Percentiles rank a stretch among this genome's conserved stretches.
Conservation (phyloP, 2,797 vertebrate species). For the Diglossa cyanea region DNA sequence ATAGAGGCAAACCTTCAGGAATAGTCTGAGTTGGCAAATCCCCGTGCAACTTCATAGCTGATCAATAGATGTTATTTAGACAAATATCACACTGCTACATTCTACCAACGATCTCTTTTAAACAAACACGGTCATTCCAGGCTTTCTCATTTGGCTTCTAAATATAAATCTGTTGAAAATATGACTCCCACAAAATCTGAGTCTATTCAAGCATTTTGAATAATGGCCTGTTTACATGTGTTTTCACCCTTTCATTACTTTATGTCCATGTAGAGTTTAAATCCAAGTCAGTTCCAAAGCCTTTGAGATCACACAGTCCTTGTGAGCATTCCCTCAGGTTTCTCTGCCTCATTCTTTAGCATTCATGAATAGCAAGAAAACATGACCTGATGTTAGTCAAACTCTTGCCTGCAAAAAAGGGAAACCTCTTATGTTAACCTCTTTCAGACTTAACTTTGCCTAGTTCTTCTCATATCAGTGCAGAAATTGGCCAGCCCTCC, state of each 20-base stretch:
- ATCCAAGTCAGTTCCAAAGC: not conserved
- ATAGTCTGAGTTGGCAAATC: not conserved
- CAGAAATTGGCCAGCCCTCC: not conserved
- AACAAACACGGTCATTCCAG: not conserved
- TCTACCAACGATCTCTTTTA: not conserved
- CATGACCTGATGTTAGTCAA: not conserved
- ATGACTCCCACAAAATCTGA: not conserved
- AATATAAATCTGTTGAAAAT: not conserved
- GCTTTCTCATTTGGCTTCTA: not conserved
- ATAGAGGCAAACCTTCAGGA: not conserved
- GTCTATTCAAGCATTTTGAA: not conserved
- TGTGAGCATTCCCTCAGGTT: not conserved
- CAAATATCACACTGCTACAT: not conserved
- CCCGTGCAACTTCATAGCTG: not conserved
- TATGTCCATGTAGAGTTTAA: not conserved
- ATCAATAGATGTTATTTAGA: slow-evolving; percentile 28
- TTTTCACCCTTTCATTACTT: not conserved
- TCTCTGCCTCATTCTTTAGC: not conserved
- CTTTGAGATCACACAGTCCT: not conserved
- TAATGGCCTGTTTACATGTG: not conserved
- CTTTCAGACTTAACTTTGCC: not conserved
- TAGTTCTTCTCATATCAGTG: not conserved
- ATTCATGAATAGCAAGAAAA: not conserved
- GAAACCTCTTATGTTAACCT: not conserved
- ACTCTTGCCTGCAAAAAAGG: not conserved